Evolutionary conservation across 2,888 invertebrate genomes (phyloP), one percentile per base, ranked within the genome.

Genomic region (Uropetala carovei): DNA sequence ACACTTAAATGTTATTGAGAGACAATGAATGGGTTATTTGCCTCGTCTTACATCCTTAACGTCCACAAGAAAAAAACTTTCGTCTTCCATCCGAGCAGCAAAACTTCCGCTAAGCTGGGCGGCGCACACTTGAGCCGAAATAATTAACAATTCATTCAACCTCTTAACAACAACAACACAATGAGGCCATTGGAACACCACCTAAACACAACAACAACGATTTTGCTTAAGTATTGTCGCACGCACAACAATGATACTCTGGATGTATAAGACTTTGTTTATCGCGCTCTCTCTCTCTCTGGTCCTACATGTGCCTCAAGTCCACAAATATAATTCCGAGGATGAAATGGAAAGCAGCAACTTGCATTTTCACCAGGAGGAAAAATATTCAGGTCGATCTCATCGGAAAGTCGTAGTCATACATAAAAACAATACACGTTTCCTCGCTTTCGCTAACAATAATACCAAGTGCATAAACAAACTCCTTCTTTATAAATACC

Each of bases 201-300:
- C 68, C 43, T 86, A 89, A 89, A 89, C 89, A 89, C 89, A 89
- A 89, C 64, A 89, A 89, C 89, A 64, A 64, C 43, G 89, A 89
- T 43, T 89, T 64, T 58, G 89, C 60, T 64, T 60, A 64, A 89
- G 89, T 89, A 89, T 89, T 89, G 89, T 89, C 89, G 89, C 89
- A 89, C 64, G 89, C 89, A 89, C 89, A 89, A 89, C 89, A 68
- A 89, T 64, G 60, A 89, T n/a, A 64, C 89, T 16, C n/a, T 64
- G 30, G 27, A 64, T 89, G 64, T 60, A 13, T 59, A 22, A 43
- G 64, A 89, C 43, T 89, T n/a, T 82, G n/a, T 13, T 4, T 18
- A 7, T 56, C 43, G 1, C 43, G 1, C 43, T 43, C 43, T 75
- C 75, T 75, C 11, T 27, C 10, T 2, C 9, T 10, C 13, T 75